Percentiles rank a stretch among this genome's conserved stretches.
phyloP scores from a whole-genome alignment of 2,113 vertebrate species.

The Dendropsophus ebraccatus region DNA sequence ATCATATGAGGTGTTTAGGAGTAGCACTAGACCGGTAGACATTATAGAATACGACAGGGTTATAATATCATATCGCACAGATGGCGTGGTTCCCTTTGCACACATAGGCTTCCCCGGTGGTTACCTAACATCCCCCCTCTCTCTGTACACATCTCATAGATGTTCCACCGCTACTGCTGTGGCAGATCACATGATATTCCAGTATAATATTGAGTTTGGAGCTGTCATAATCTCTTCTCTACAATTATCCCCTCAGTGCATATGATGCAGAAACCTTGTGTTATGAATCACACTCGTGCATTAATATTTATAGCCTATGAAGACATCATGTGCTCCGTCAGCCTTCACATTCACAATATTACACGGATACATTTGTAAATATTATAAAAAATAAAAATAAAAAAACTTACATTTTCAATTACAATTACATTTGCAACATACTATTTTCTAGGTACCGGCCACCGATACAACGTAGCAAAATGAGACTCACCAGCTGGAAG shows the following conservation, averaged over 20 bases:
- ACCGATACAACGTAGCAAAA: not conserved
- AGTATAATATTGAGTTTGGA: conserved; percentile 18
- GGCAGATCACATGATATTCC: conserved; percentile 41
- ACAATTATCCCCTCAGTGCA: conserved; percentile 2
- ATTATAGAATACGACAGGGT: not conserved
- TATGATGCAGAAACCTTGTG: conserved; percentile 26
- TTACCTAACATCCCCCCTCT: conserved; percentile 33
- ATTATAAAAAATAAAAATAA: not conserved
- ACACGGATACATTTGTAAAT: not conserved
- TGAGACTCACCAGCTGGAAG: conserved; percentile 51
- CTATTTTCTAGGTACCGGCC: not conserved
- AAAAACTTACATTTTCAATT: not conserved
- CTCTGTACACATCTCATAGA: not conserved
- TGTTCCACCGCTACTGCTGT: not conserved
- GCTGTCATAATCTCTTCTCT: conserved; percentile 1
- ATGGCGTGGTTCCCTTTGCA: conserved; percentile 39
- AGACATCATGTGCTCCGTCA: not conserved
- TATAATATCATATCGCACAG: conserved; percentile 32
- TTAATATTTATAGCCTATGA: conserved; percentile 12
- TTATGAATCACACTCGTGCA: conserved; percentile 27
- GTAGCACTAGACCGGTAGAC: not conserved
- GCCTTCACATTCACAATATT: not conserved
- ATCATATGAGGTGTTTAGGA: not conserved
- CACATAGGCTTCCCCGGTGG: conserved; percentile 37
- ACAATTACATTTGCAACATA: not conserved